Percentiles rank a stretch among this genome's conserved stretches.
phyloP scores from a whole-genome alignment of 2,113 vertebrate species.

The Cnemophilus loriae region DNA sequence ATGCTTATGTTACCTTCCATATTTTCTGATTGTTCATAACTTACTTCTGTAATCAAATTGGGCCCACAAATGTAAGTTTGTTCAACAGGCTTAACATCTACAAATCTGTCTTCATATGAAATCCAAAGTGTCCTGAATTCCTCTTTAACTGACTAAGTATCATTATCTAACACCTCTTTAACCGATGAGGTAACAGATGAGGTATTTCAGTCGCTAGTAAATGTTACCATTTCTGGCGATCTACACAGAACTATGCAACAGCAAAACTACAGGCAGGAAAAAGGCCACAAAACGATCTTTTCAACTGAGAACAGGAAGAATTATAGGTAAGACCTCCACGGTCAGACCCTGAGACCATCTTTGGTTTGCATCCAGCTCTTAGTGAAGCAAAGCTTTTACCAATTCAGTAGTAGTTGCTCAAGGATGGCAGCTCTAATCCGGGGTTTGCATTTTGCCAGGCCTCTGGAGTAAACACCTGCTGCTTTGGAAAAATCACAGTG shows the following conservation, averaged over 20 bases:
- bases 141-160: background rate
- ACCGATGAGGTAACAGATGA: background rate
- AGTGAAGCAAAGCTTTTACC: background rate
- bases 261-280: background rate
- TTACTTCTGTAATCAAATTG: background rate
- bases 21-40: background rate
- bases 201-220: background rate
- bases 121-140: background rate
- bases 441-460: background rate
- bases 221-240: background rate
- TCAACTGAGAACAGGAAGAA: background rate
- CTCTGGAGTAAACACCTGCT: slow-evolving; percentile 24
- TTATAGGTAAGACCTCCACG: background rate
- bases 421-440: background rate
- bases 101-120: background rate
- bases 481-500: background rate
- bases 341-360: background rate
- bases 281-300: background rate
- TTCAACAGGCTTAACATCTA: background rate
- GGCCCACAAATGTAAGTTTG: background rate
- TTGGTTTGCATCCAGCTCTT: background rate
- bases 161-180: slow-evolving; percentile 25
- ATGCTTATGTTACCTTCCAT: background rate
- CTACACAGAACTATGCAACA: background rate
- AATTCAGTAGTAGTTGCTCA: background rate